Base-by-base conservation (phyloP, 2,797 vertebrate species). In the Paramormyrops hopkinsi region DNA sequence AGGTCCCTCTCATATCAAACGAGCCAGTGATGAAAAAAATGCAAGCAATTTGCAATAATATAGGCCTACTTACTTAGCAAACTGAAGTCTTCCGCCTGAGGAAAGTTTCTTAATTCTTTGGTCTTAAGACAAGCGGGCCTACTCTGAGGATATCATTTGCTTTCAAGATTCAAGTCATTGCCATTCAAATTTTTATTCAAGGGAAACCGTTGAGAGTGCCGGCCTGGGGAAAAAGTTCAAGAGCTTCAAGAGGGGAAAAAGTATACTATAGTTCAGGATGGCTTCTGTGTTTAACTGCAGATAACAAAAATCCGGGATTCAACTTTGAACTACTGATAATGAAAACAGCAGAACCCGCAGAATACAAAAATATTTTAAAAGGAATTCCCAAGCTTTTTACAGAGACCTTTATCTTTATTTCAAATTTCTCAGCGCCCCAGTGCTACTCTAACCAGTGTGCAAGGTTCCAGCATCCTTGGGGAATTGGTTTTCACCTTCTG, bases 271-370 rank as follows among this genome's bases (percentile, higher is more conserved):
- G 73, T 17, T 3, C 6, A 79, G 37, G 73, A 44, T 19, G 17
- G 73, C 41, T 44, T 79, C 37, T 79, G 73, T 79, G 33, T 44
- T 79, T 44, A 44, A 79, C 14, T 79, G n/a, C 37, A 19, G 73
- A 79, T 79, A n/a, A 44, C 73, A 44, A 79, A 79, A 79, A 79
- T 85, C 92, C 93, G 92, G 91, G 91, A 90, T 91, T 90, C 91
- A 90, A 91, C 93, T 94, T 83, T 91, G 93, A 93, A 93, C 94
- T n/a, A 92, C 88, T 93, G 93, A 95, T 93, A 94, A 94, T 93
- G 93, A 92, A 94, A 95, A 92, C n/a, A 91, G 93, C 93, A 92
- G 92, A 93, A 93, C 94, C 91, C 92, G 93, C 94, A 94, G 91
- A 95, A 94, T 56, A 84, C 56, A 0, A 50, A 92, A 92, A 92